Percentiles rank a stretch among this genome's conserved stretches.
These are phyloP conservation scores for Rhizoglyphus robini DNA, from an alignment of 1,140 invertebrate species.

Conservation along the genomic window DNA sequence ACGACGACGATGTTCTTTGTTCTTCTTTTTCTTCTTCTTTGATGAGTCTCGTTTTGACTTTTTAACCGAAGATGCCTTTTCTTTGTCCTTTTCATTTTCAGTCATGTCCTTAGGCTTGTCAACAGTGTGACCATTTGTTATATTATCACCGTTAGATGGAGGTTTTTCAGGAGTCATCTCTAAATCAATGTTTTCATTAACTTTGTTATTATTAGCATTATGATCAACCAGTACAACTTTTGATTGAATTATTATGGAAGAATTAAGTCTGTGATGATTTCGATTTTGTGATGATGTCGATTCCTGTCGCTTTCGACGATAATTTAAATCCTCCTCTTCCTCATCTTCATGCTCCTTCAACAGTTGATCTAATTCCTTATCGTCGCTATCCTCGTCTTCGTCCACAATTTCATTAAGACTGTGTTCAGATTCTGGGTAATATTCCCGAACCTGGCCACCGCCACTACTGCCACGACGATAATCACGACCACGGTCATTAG, in stretches of 20 bases:
- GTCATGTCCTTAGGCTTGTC: too few species aligned
- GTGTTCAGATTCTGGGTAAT: too few species aligned
- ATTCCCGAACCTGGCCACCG: too few species aligned
- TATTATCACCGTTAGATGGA: not conserved
- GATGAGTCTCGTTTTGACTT: not conserved
- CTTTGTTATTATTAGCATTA: not conserved
- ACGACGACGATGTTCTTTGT: not conserved
- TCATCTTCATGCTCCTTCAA: not conserved
- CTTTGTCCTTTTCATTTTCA: not conserved
- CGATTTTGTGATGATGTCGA: not conserved
- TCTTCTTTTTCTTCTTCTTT: not conserved
- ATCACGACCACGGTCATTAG: too few species aligned
- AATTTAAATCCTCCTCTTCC: not conserved
- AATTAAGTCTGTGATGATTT: not conserved
- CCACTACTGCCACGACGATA: too few species aligned
- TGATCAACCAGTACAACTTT: not conserved
- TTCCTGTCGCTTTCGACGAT: not conserved
- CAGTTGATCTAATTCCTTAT: not conserved
- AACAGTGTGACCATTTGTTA: not conserved
- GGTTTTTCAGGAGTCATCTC: not conserved
- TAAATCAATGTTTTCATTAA: not conserved
- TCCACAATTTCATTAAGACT: too few species aligned
- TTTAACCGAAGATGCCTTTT: not conserved
- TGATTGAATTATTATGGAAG: not conserved
- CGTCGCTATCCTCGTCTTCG: not conserved